Base-by-base conservation (phyloP, 2,797 vertebrate genomes). In the Acanthurus lineatus region DNA sequence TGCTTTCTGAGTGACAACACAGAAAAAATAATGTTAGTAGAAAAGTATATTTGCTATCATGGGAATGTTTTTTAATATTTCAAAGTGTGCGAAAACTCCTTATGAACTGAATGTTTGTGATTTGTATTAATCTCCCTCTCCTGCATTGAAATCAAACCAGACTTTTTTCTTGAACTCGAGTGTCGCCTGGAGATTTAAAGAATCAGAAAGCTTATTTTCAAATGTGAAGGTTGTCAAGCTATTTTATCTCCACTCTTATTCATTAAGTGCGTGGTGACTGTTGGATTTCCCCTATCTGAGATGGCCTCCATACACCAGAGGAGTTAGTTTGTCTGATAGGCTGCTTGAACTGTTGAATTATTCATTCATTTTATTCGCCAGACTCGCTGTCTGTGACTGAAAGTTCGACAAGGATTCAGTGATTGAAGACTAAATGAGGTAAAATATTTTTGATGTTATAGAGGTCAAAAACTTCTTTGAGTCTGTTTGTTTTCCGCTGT, bases 341-440 rank as follows among this genome's bases (percentile, higher is more conserved):
- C 19, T 52, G 81, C 79, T 64, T 81, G 52, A 45, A 2, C 57
- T 72, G 32, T 40, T 93, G 81, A 90, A 93, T 94, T 88, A 91
- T 91, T 89, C 61, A 92, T 89, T 14, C 58, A 49, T 68, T 81
- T 77, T 76, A 71, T 84, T 87, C 85, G 64, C 60, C 22, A 69
- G 66, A 74, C 44, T 77, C 71, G 0, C 15, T 42, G 72, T 81
- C 81, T 0, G 51, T 81, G 86, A 87, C 77, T 75, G 65, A 81
- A 32, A 5, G 28, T 32, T 32, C 28, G 28, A 32, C 28, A 32
- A 32, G 28, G 28, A 57, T 25, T 53, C 64, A 89, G 80, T 76
- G 74, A 84, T 71, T 76, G 53, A 65, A 74, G 78, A 73, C 45
- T 73, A 25, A 66, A 22, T 68, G n/a, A 75, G 54, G 44, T 81